These are phyloP conservation scores for Campylomormyrus tamandua DNA, from an alignment of 2,113 vertebrate genomes.

Conservation along the genomic window DNA sequence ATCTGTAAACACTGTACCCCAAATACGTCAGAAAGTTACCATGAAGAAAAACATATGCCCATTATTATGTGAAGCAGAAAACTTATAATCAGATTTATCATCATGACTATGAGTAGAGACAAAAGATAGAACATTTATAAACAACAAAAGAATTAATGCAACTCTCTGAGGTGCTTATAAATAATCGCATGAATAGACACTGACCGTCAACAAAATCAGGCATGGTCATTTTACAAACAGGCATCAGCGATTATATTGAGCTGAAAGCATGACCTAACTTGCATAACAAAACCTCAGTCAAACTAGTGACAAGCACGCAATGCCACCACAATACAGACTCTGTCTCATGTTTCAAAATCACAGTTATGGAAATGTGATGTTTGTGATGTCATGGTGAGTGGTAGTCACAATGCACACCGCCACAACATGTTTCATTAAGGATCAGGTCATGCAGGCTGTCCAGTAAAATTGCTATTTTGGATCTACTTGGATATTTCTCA, in stretches of 20 bases:
- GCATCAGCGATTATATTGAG: background rate
- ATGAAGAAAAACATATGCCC: background rate
- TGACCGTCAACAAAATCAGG: background rate
- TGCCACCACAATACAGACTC: background rate
- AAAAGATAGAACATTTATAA: background rate
- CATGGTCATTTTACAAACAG: background rate
- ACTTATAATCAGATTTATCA: background rate
- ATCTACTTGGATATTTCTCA: constrained; percentile 37
- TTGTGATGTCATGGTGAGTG: background rate
- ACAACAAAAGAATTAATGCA: background rate
- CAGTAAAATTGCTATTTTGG: constrained; percentile 41
- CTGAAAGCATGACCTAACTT: background rate
- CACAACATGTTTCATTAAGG: background rate
- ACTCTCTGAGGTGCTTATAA: background rate
- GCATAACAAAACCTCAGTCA: constrained; percentile 8
- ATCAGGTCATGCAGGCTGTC: constrained; percentile 23
- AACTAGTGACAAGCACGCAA: constrained; percentile 2
- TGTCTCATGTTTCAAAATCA: background rate
- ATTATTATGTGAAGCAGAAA: background rate
- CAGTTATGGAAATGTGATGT: constrained; percentile 11
- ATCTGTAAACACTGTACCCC: constrained; percentile 4
- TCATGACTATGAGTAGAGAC: background rate
- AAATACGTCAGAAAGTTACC: background rate
- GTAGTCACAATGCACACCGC: background rate
- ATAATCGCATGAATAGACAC: background rate